Conservation (phyloP, 1,140 invertebrate species). For the Harlomillsia oculata region DNA sequence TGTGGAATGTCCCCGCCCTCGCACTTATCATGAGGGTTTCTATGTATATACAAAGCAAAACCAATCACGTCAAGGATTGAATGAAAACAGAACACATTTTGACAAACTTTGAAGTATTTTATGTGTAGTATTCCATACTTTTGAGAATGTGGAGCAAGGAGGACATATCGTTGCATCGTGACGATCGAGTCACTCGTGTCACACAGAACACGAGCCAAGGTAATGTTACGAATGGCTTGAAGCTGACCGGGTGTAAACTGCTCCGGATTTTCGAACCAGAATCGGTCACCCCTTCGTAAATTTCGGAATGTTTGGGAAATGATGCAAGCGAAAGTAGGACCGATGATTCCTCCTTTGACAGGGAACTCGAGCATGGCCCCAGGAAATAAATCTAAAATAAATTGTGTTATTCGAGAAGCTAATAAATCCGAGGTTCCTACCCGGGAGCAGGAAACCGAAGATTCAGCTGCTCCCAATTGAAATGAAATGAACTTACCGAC, state of each 20-base stretch:
- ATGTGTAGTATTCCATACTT: slow-evolving; percentile 19
- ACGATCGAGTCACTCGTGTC: slow-evolving; percentile 54
- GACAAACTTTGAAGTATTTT: too few relatives aligned
- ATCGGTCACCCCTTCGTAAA: slow-evolving; percentile 52
- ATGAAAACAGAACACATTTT: too few relatives aligned
- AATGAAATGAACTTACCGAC: too few relatives aligned
- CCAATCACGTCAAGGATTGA: too few relatives aligned
- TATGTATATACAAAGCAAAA: too few relatives aligned
- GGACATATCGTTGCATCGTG: slow-evolving; percentile 39
- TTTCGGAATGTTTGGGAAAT: slow-evolving; percentile 88
- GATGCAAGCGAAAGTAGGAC: slow-evolving; percentile 92
- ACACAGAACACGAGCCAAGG: slow-evolving; percentile 57
- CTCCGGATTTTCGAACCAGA: slow-evolving; percentile 64
- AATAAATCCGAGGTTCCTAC: too few relatives aligned
- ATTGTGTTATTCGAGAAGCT: too few relatives aligned
- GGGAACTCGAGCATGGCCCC: slow-evolving; percentile 69
- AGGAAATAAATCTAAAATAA: slow-evolving; percentile 45
- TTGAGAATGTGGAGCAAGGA: slow-evolving; percentile 35
- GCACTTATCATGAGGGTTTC: too few relatives aligned
- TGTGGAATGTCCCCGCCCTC: too few relatives aligned
- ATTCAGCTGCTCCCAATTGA: too few relatives aligned
- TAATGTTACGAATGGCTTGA: slow-evolving; percentile 52
- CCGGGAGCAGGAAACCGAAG: neutral
- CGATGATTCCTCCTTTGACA: slow-evolving; percentile 76
- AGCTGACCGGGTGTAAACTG: slow-evolving; percentile 59